phyloP scores from a whole-genome alignment of 2,113 vertebrate species.

The Phalacrocorax brasilianus region DNA sequence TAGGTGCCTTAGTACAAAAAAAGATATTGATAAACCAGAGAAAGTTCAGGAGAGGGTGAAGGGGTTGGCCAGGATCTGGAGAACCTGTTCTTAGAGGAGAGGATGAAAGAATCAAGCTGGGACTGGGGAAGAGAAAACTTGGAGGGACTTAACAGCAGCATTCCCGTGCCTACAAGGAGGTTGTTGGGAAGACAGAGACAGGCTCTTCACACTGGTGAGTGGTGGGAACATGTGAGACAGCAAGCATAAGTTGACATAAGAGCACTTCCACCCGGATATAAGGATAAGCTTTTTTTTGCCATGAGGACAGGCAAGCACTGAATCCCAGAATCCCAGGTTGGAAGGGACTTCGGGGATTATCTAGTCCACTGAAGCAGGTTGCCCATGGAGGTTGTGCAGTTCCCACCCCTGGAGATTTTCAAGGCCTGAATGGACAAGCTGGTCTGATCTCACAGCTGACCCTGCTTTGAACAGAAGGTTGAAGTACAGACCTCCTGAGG shows the following conservation, averaged over 20 bases:
- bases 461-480: background rate
- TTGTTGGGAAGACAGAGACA: background rate
- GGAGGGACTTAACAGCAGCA: background rate
- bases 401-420: background rate
- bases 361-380: background rate
- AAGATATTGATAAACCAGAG: background rate
- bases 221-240: background rate
- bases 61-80: background rate
- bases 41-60: background rate
- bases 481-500: background rate
- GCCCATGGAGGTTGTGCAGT: background rate
- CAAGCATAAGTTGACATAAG: rapidly evolving
- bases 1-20: background rate
- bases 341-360: too few relatives aligned
- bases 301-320: background rate
- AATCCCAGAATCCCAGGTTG: background rate
- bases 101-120: background rate
- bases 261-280: background rate
- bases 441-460: background rate
- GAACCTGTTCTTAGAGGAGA: background rate
- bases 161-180: background rate
- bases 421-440: background rate
- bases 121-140: background rate
- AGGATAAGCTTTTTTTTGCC: background rate
- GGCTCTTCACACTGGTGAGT: background rate